Conservation (phyloP, 2,888 invertebrate species). For the Andrena marginata region DNA sequence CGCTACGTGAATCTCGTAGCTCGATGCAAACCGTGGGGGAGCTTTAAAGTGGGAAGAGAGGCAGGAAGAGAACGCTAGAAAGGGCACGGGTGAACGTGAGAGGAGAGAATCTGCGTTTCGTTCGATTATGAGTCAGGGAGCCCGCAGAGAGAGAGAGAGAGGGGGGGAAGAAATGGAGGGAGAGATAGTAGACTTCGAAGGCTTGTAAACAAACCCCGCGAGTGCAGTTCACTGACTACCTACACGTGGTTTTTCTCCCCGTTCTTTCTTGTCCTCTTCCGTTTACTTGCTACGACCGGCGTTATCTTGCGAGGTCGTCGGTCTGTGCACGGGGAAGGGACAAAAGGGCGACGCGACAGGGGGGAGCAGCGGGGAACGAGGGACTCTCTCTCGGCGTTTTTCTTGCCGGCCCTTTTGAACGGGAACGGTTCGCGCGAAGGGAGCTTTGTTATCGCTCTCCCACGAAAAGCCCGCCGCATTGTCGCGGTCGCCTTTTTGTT, state of each 20-base stretch:
- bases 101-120: conserved; percentile 7
- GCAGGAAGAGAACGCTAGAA: background rate
- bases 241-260: conserved; percentile 45
- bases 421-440: conserved; percentile 37
- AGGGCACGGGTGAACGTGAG: background rate
- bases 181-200: conserved; percentile 37
- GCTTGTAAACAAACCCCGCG: conserved; percentile 71
- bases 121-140: conserved; percentile 75
- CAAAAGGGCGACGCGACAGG: conserved; percentile 51
- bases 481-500: conserved; percentile 56
- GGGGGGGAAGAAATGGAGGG: background rate
- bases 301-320: conserved; percentile 66
- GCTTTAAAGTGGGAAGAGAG: conserved; percentile 21
- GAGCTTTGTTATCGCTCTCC: conserved; percentile 61
- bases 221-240: conserved; percentile 45
- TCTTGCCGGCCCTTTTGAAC: conserved; percentile 44
- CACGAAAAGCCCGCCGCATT: conserved; percentile 53
- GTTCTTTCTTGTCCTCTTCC: conserved; percentile 35
- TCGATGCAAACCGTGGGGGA: conserved; percentile 24
- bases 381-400: conserved; percentile 15
- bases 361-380: background rate
- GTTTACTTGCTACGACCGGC: conserved; percentile 42
- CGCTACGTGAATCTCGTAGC: conserved; percentile 35
- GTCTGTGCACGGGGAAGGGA: conserved; percentile 60
- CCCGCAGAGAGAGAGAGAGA: conserved; percentile 30